Conservation (phyloP, 2,113 vertebrate species). For the Seriola quinqueradiata region DNA sequence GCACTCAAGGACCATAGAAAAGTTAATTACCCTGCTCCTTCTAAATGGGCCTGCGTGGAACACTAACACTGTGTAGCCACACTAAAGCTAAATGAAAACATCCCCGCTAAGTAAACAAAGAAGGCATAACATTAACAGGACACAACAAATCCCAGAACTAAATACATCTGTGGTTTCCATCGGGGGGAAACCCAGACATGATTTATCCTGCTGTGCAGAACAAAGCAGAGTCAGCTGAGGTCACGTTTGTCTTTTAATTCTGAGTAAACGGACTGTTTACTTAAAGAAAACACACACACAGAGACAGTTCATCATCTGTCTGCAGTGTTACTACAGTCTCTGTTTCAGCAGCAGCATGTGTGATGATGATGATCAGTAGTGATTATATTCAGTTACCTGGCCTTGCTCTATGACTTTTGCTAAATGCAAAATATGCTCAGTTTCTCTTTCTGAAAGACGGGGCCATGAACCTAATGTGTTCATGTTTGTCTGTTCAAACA, state of each 20-base stretch:
- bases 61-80: slow-evolving; percentile 7
- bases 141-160: not conserved
- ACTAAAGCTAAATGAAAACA: slow-evolving; percentile 36
- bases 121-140: not conserved
- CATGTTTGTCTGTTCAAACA: not conserved
- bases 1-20: slow-evolving; percentile 19
- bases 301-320: slow-evolving; percentile 3
- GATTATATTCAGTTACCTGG: too few species aligned
- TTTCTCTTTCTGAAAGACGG: not conserved
- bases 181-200: not conserved
- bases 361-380: too few species aligned
- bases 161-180: not conserved
- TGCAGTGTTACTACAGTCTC: too few species aligned
- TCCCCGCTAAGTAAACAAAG: not conserved
- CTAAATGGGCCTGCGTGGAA: slow-evolving; percentile 30
- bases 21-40: slow-evolving; percentile 21
- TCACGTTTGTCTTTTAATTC: not conserved
- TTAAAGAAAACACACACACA: not conserved
- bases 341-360: too few species aligned
- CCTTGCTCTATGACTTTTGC: too few species aligned
- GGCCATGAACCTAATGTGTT: too few species aligned
- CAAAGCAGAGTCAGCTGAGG: not conserved
- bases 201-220: not conserved
- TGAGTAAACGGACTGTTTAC: not conserved
- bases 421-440: not conserved